Evolutionary conservation across 2,113 vertebrate genomes (phyloP), one percentile per base, ranked within the genome.

Genomic region (Sialia sialis): DNA sequence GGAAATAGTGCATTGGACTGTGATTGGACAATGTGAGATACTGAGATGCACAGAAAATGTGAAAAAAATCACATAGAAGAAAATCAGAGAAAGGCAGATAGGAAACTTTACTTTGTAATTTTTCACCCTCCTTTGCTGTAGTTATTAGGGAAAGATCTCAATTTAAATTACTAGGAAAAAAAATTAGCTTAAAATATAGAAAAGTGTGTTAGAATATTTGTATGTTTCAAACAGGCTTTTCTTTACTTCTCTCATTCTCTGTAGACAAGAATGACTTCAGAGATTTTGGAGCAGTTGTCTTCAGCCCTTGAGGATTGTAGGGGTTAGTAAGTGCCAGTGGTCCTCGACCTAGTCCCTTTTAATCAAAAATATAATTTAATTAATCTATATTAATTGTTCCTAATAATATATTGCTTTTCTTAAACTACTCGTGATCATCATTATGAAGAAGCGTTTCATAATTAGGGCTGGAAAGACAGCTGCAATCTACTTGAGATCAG

Each of bases 191-290:
- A 64, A 66, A 38, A 81, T 43, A 17, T 2, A 36, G 59, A 49
- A 18, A 79, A 74, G 3, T n/a, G 2, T 66, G 55, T 54, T 81
- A 74, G 3, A 74, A 58, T 58, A 56, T 58, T 89, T 32, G 4
- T 16, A 46, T 34, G 30, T 55, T 81, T 74, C 27, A 70, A 29
- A 44, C 7, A 10, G 29, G 11, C 25, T 70, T 78, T 70, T 43
- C 26, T 76, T 83, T 68, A 30, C 54, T 82, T 56, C 36, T 83
- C 48, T 77, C 11, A 19, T 72, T 75, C 25, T 66, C 4, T 4
- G 4, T 16, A 67, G 32, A 41, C 0, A 0, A 26, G 32, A 66
- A 80, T 63, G 13, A 34, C 54, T 77, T 90, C 3, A 60, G 44
- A 70, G 74, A 58, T 34, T 74, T 59, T 81, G 64, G 29, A 60